These are phyloP conservation scores for Poeciliopsis turneri DNA, from an alignment of 2,797 vertebrate species.

Conservation along the genomic window DNA sequence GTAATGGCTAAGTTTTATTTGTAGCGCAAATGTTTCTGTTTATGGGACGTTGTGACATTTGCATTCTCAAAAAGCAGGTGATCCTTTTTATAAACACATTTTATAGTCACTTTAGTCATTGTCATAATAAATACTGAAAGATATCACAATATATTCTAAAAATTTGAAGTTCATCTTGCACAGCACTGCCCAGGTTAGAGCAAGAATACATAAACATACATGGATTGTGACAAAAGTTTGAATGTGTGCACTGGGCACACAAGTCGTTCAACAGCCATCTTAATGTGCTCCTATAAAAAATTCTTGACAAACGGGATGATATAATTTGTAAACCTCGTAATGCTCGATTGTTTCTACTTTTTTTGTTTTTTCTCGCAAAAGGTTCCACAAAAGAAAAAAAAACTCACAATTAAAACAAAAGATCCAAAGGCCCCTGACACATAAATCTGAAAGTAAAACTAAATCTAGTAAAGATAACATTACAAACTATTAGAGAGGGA, in stretches of 20 bases:
- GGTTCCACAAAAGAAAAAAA: neutral
- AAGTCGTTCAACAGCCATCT: neutral
- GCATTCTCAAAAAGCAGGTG: too few relatives aligned
- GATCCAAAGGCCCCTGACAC: neutral
- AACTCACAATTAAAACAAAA: neutral
- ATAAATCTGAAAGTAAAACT: neutral
- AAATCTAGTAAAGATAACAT: neutral
- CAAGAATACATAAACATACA: neutral
- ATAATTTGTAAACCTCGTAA: neutral
- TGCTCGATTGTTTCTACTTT: neutral
- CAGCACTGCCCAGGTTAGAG: neutral
- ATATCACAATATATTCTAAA: neutral
- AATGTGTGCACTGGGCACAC: neutral
- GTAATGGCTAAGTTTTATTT: neutral
- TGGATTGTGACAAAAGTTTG: neutral
- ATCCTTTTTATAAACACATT: neutral
- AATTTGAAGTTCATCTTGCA: neutral
- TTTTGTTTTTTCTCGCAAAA: neutral
- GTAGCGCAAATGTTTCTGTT: neutral
- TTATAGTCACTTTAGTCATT: neutral
- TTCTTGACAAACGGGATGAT: neutral
- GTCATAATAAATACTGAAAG: neutral
- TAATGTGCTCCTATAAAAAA: neutral
- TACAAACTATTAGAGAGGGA: slow-evolving; percentile 1
- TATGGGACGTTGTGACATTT: neutral